A percentile compares a stretch with the other conserved stretches of the same genome.
Evolutionary conservation across 1,140 invertebrate species (phyloP).

Genomic region (Augochlora pura): DNA sequence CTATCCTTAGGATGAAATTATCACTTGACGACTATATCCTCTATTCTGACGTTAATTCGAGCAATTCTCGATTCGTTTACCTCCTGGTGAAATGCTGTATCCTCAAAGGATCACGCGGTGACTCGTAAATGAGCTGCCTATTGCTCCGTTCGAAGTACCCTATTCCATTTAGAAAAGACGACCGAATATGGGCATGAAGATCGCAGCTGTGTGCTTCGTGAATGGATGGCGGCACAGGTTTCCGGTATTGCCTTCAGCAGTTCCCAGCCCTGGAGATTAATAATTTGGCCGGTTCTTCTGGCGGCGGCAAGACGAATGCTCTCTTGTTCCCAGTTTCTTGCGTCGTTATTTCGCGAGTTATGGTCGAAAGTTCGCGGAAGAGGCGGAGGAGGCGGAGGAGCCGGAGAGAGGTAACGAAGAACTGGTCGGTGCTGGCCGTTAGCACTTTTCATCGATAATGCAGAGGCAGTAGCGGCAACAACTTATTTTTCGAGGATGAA

Average conservation of each 20-base stretch:
- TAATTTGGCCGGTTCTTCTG: neutral
- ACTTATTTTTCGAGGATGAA: conserved; percentile 11
- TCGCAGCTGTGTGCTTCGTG: neutral
- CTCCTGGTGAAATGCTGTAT: no score
- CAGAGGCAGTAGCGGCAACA: conserved; percentile 8
- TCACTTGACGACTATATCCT: no score
- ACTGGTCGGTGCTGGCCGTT: neutral
- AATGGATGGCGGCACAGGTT: neutral
- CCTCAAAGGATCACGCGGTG: neutral
- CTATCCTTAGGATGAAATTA: no score
- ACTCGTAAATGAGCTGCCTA: no score
- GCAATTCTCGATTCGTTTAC: no score
- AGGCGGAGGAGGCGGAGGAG: no score
- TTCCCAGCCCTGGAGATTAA: neutral
- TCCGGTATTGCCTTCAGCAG: neutral
- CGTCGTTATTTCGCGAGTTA: conserved; percentile 13
- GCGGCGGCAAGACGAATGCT: neutral
- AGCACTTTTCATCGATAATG: conserved; percentile 27
- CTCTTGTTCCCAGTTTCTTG: no score
- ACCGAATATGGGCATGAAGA: neutral
- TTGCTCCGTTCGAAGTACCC: no score
- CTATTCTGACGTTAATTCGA: no score
- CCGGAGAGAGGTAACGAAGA: neutral
- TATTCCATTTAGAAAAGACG: no score
- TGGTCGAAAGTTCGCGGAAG: conserved; percentile 4